Percentiles rank a stretch among this genome's conserved stretches.
Conservation (phyloP, 2,113 vertebrate genomes). For the Pygoscelis antarcticus region DNA sequence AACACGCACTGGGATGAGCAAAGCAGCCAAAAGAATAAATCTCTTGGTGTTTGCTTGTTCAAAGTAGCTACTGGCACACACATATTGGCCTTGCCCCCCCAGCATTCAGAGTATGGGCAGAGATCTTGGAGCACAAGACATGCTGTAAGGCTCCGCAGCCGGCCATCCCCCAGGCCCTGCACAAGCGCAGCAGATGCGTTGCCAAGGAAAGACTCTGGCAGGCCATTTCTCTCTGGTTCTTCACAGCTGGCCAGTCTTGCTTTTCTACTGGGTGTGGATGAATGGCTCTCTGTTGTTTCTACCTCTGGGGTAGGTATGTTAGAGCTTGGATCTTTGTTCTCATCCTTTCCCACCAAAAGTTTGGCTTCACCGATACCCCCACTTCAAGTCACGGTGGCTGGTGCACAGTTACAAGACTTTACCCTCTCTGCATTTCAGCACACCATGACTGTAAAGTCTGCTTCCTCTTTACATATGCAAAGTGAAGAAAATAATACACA, state of each 20-base stretch:
- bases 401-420: neutral
- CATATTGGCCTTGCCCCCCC: accelerated
- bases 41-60: neutral
- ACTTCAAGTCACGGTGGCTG: neutral
- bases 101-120: neutral
- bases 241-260: neutral
- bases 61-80: neutral
- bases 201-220: neutral
- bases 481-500: neutral
- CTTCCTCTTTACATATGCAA: neutral
- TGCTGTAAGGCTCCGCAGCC: neutral
- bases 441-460: neutral
- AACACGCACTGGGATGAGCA: neutral
- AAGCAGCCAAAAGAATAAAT: neutral
- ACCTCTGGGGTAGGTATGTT: neutral
- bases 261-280: neutral
- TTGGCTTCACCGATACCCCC: neutral
- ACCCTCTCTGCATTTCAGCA: neutral
- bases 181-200: neutral
- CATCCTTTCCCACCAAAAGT: neutral
- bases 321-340: neutral
- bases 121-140: neutral
- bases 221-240: neutral
- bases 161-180: neutral
- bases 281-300: neutral